Conservation (phyloP, 2,888 invertebrate genomes). For the Abscondita cerata region DNA sequence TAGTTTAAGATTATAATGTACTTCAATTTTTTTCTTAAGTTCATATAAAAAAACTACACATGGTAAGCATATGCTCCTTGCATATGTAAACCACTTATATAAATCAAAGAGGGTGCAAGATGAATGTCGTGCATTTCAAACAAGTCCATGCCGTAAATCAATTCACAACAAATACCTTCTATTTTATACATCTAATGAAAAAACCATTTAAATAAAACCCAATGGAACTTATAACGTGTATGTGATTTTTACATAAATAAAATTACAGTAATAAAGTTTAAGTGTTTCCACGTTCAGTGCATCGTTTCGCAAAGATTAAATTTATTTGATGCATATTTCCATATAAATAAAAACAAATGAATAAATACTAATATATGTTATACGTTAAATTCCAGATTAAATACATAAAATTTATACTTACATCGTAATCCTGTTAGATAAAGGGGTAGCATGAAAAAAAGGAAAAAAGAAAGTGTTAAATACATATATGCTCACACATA, state of each 20-base stretch:
- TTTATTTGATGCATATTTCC: no score
- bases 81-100: background rate
- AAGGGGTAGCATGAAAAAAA: conserved; percentile 49
- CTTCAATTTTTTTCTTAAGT: conserved; percentile 11
- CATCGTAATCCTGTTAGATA: conserved; percentile 55
- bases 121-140: no score
- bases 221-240: background rate
- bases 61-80: background rate
- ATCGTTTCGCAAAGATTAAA: no score
- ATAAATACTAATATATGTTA: no score
- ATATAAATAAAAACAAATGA: no score
- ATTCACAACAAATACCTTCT: no score
- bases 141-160: no score
- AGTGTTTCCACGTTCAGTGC: no score
- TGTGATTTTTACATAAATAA: background rate
- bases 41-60: conserved; percentile 7
- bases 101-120: conserved; percentile 1
- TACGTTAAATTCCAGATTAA: no score
- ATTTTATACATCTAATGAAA: no score
- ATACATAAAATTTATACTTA: conserved; percentile 49
- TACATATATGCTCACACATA: background rate
- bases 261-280: no score
- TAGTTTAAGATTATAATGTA: conserved; percentile 48
- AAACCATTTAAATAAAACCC: background rate
- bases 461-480: conserved; percentile 40